Percentiles rank a stretch among this genome's conserved stretches.
These are phyloP conservation scores for Eilema caniola DNA, from an alignment of 2,888 invertebrate species.

Conservation along the genomic window DNA sequence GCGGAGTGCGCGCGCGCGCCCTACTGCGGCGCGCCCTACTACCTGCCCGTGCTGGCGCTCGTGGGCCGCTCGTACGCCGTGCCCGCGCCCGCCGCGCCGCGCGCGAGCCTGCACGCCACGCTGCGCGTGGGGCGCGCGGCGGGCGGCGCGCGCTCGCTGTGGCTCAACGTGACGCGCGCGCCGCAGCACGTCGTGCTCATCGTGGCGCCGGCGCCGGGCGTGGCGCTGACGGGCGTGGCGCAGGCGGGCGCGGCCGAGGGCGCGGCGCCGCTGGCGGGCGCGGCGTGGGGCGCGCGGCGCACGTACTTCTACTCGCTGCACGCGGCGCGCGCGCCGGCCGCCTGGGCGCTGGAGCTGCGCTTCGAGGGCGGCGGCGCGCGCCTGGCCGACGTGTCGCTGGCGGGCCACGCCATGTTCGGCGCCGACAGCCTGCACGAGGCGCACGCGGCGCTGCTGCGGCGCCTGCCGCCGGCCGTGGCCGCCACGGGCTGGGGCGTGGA, in stretches of 20 bases:
- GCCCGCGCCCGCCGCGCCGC: slow-evolving; percentile 82
- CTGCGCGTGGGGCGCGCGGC: slow-evolving; percentile 13
- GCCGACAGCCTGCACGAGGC: slow-evolving; percentile 80
- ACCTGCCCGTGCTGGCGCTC: slow-evolving; percentile 91
- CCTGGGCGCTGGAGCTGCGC: slow-evolving; percentile 35
- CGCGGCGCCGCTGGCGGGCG: slow-evolving; percentile 75
- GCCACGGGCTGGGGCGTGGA: slow-evolving; percentile 90
- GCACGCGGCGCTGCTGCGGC: slow-evolving; percentile 84
- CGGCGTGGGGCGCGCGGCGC: slow-evolving; percentile 73
- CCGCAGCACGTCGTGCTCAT: slow-evolving; percentile 77
- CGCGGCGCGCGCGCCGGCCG: slow-evolving; percentile 47
- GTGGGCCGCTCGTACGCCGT: slow-evolving; percentile 88
- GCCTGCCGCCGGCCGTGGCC: slow-evolving; percentile 89
- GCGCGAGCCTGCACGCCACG: slow-evolving; percentile 33
- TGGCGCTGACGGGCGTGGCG: slow-evolving; percentile 85
- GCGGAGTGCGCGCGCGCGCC: slow-evolving; percentile 87
- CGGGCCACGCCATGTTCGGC: slow-evolving; percentile 87
- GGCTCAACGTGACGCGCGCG: slow-evolving; percentile 21
- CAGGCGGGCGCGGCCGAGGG: slow-evolving; percentile 84
- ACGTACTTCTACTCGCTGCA: slow-evolving; percentile 68
- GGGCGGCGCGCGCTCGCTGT: slow-evolving; percentile 22
- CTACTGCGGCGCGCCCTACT: slow-evolving; percentile 94
- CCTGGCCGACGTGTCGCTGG: slow-evolving; percentile 86
- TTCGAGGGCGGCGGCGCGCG: slow-evolving; percentile 69
- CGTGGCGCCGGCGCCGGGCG: slow-evolving; percentile 64